These are phyloP conservation scores for Brachyptera putata DNA, from an alignment of 2,888 invertebrate genomes.

Conservation along the genomic window DNA sequence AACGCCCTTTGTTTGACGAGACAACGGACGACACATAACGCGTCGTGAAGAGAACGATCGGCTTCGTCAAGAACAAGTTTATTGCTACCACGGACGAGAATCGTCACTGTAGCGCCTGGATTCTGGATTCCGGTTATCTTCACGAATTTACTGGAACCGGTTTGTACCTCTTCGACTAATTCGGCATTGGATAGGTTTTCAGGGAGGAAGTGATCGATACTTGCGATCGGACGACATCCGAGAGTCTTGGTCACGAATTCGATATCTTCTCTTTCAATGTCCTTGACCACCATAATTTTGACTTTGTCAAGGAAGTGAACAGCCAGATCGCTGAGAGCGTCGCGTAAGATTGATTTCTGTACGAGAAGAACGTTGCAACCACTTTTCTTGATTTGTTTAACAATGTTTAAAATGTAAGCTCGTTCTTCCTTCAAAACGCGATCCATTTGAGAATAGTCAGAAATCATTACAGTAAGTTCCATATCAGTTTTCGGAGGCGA, in stretches of 20 bases:
- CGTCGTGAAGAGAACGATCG: slow-evolving; percentile 77
- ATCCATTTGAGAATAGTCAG: slow-evolving; percentile 99
- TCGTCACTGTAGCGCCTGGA: slow-evolving; percentile 86
- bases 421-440: slow-evolving; percentile 96
- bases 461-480: slow-evolving; percentile 93
- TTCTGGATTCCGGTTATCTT: slow-evolving; percentile 86
- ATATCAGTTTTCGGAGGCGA: slow-evolving; percentile 99
- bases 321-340: slow-evolving; percentile 95
- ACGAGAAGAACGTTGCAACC: slow-evolving; percentile 97
- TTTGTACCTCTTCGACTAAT: slow-evolving; percentile 87
- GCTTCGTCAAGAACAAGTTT: slow-evolving; percentile 78
- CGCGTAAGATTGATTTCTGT: slow-evolving; percentile 77
- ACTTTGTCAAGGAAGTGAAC: slow-evolving; percentile 98
- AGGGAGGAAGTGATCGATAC: slow-evolving; percentile 91
- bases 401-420: slow-evolving; percentile 94
- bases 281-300: slow-evolving; percentile 97
- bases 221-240: slow-evolving; percentile 93
- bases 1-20: slow-evolving; percentile 74
- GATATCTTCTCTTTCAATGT: slow-evolving; percentile 96
- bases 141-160: slow-evolving; percentile 85
- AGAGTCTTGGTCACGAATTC: slow-evolving; percentile 95
- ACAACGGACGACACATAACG: slow-evolving; percentile 89
- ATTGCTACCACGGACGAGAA: slow-evolving; percentile 85
- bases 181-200: slow-evolving; percentile 92
- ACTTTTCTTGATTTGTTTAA: slow-evolving; percentile 97